Conservation (phyloP, 2,113 vertebrate genomes). For the Etheostoma cragini region DNA sequence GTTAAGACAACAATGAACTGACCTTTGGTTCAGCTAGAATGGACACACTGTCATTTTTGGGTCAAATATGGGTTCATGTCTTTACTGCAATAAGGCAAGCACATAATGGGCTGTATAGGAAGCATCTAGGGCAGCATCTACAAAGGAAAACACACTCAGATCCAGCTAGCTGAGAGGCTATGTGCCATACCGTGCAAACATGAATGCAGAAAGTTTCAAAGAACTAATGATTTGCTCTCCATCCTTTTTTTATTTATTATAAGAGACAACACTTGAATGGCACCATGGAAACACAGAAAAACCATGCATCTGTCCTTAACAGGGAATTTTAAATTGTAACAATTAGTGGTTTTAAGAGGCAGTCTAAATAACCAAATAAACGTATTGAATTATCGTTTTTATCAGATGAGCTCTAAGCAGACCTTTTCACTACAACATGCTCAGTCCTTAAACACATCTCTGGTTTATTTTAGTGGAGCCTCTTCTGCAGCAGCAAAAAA, state of each 20-base stretch:
- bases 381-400: not conserved
- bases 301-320: constrained; percentile 1
- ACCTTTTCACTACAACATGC: constrained; percentile 18
- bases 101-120: not conserved
- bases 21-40: not conserved
- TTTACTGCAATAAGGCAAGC: not conserved
- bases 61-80: not conserved
- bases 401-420: constrained; percentile 7
- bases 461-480: constrained; percentile 22
- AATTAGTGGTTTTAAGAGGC: constrained; percentile 21
- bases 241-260: constrained; percentile 9
- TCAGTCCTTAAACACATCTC: constrained; percentile 27
- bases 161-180: not conserved
- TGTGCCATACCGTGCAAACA: not conserved
- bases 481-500: constrained; percentile 30
- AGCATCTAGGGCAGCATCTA: not conserved
- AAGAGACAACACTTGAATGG: not conserved
- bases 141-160: constrained; percentile 18
- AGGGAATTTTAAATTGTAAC: constrained; percentile 9
- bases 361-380: constrained; percentile 17
- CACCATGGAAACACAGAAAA: not conserved
- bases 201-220: constrained; percentile 12
- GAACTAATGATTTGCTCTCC: constrained; percentile 6
- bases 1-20: not conserved
- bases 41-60: not conserved